A percentile compares a stretch with the other conserved stretches of the same genome.
These are phyloP conservation scores for Antrozous pallidus DNA, from an alignment of 2,797 vertebrate genomes.

Conservation along the genomic window DNA sequence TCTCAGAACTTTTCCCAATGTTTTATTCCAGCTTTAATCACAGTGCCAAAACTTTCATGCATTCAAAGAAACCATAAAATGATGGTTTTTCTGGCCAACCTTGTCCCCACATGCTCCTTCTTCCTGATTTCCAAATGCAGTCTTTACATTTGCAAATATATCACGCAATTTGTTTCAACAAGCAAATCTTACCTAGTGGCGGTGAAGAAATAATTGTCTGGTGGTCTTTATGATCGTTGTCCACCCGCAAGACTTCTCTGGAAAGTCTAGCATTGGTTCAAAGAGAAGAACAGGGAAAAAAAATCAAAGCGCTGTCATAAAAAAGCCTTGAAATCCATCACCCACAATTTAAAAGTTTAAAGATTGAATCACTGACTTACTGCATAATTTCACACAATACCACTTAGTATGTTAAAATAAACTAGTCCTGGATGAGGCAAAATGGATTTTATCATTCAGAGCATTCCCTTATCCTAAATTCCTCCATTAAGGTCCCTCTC, in stretches of 20 bases:
- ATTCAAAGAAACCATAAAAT: background rate
- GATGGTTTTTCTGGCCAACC: background rate
- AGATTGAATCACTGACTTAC: background rate
- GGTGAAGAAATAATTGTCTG: slow-evolving; percentile 5
- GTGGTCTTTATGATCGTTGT: background rate
- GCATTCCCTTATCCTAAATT: background rate
- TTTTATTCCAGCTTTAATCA: background rate
- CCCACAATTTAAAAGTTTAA: background rate
- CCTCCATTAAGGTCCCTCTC: background rate
- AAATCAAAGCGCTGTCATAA: slow-evolving; percentile 31
- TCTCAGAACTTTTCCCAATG: background rate
- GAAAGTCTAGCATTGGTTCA: slow-evolving; percentile 30
- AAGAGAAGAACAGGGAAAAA: slow-evolving; percentile 53
- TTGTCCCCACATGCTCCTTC: background rate
- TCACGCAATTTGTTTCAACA: slow-evolving; percentile 1
- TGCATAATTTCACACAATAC: background rate
- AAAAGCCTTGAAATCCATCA: background rate
- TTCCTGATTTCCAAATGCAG: background rate
- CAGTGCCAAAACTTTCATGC: background rate
- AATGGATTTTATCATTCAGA: slow-evolving; percentile 23
- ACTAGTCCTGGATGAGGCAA: background rate
- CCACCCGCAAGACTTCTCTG: slow-evolving; percentile 29
- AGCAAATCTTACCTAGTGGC: slow-evolving; percentile 47
- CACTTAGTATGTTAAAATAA: background rate
- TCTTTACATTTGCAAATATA: background rate